phyloP scores from a whole-genome alignment of 2,888 invertebrate genomes.

The Tipula unca region DNA sequence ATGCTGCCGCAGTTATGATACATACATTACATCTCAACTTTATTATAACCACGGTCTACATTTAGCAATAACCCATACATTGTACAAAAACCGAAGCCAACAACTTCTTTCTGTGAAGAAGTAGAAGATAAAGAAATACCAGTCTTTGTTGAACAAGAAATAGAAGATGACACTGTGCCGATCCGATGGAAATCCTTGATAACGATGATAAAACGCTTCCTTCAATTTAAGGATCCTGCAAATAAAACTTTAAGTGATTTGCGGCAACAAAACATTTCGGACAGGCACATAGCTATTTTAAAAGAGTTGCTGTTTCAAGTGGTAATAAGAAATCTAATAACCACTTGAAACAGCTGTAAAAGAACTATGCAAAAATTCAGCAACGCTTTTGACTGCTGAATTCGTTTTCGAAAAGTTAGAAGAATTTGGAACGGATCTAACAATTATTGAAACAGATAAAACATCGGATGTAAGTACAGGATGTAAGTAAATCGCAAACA shows the following conservation, averaged over 20 bases:
- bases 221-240: background rate
- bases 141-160: background rate
- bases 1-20: background rate
- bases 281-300: background rate
- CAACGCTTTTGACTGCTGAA: no score
- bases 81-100: background rate
- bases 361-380: no score
- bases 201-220: background rate
- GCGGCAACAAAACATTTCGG: background rate
- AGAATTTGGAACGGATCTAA: no score
- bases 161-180: background rate
- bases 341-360: background rate
- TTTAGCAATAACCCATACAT: background rate
- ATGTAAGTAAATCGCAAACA: no score
- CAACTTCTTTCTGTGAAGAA: no score
- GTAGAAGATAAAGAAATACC: background rate
- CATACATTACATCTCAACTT: constrained; percentile 15
- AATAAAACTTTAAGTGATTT: background rate
- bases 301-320: background rate
- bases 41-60: background rate
- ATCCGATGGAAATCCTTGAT: background rate
- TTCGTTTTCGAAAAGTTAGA: no score
- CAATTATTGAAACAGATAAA: no score
- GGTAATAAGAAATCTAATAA: background rate
- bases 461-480: no score